A percentile compares a stretch with the other conserved stretches of the same genome.
Conservation (phyloP, 1,140 invertebrate species). For the Lordiphosa collinella region DNA sequence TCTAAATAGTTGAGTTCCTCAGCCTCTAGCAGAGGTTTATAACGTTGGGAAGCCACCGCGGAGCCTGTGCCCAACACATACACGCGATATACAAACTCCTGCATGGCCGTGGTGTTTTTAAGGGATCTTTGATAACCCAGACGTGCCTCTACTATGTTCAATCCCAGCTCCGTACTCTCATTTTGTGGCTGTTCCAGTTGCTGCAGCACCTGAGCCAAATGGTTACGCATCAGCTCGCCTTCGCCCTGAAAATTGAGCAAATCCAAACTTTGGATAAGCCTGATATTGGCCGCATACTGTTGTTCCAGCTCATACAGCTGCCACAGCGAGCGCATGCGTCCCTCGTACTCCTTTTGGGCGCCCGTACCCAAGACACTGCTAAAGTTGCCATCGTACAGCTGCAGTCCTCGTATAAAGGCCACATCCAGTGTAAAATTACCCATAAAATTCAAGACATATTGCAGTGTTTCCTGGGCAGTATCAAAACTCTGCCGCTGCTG, state of each 20-base stretch:
- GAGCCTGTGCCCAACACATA: conserved; percentile 46
- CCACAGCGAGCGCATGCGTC: conserved; percentile 61
- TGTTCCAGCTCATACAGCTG: conserved; percentile 64
- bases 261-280: conserved; percentile 34
- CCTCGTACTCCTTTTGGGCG: conserved; percentile 67
- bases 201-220: conserved; percentile 38
- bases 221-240: conserved; percentile 20
- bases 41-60: conserved; percentile 1
- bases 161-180: no score
- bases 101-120: conserved; percentile 67
- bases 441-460: conserved; percentile 59
- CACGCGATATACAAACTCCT: conserved; percentile 59
- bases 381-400: conserved; percentile 56
- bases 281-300: conserved; percentile 48
- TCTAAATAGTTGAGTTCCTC: conserved; percentile 26
- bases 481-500: conserved; percentile 42
- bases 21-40: conserved; percentile 32
- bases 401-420: conserved; percentile 61
- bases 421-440: conserved; percentile 67
- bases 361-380: conserved; percentile 41
- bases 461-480: conserved; percentile 30
- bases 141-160: conserved; percentile 3
- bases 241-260: conserved; percentile 41
- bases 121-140: conserved; percentile 37
- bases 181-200: conserved; percentile 23